Base-by-base conservation (phyloP, 1,140 invertebrate genomes). In the Metopolophium dirhodum region DNA sequence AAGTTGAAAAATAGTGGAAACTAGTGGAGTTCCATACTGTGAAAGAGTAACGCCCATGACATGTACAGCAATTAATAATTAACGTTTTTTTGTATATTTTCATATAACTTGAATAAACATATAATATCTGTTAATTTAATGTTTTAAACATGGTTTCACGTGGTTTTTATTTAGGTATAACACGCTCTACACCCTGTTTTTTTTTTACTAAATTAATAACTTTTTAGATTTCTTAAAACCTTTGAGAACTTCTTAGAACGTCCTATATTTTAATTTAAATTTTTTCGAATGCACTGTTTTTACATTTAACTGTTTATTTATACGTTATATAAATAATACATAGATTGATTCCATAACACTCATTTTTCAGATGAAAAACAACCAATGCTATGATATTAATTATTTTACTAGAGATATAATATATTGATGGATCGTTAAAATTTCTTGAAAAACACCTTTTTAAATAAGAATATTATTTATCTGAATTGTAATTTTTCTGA, bases 1-100 rank as follows among this genome's bases (percentile, higher is more conserved):
- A 77, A 77, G 30, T 77, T n/a, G 30, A 77, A 77, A 61, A 77
- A 77, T 77, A 77, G 61, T 77, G n/a, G n/a, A n/a, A 77, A n/a
- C n/a, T 77, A 54, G 20, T 18, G 14, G 4, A 68, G 14, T 77
- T 18, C 0, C 14, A n/a, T 77, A 77, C n/a, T n/a, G n/a, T n/a
- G 14, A 77, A n/a, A n/a, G 14, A n/a, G 14, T 1, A 30, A 35
- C n/a, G n/a, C 30, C n/a, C 61, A 14, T 77, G n/a, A 77, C 14
- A 18, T n/a, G 61, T n/a, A 77, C 14, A n/a, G 6, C n/a, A n/a
- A 68, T 68, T 68, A 68, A 68, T 68, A 68, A 68, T 11, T 30
- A 30, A 4, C 9, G 4, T 68, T 68, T 68, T 68, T 68, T 68
- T 68, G 11, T 30, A 77, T 7, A 18, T 35, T 18, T 68, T 77